Base-by-base conservation (phyloP, 2,888 invertebrate genomes). In the Abscondita cerata region DNA sequence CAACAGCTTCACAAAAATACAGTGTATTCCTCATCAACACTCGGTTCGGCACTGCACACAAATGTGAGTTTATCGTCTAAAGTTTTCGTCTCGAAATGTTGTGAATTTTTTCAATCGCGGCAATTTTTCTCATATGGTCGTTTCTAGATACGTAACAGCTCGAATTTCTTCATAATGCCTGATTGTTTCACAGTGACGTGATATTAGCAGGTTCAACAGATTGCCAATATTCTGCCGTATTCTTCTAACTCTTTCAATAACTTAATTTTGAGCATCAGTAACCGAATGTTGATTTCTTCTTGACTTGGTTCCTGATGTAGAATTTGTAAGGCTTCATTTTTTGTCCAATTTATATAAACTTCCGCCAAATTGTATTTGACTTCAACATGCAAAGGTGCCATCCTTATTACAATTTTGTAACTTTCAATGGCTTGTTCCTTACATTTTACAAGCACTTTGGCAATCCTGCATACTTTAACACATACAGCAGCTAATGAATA, bases 381-480 rank as follows among this genome's bases (percentile, higher is more conserved):
- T 68, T 91, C 92, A 63, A 91, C 86, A 78, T 97, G 95, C 68
- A 90, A 89, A 0, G 96, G 96, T 0, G 93, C 96, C 73, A 93
- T 83, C 65, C 88, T 83, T 19, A 95, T 86, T 1, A 97, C 96
- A 66, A 86, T 87, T 67, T 84, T 87, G 76, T 91, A 95, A 3
- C 93, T 91, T 51, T 25, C 25, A 25, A 25, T 25, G 6, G 25
- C 25, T 25, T 25, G 25, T 25, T 25, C 6, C 4, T n/a, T 86
- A 80, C 69, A 89, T 85, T 2, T 87, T 87, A 56, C 93, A 85
- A 58, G 87, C 86, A 48, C 87, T 85, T 70, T 95, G 84, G 76
- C 96, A 95, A 75, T 97, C 96, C n/a, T 0, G 93, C 97, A 80
- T 95, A 91, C 68, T 92, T 89, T 19, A n/a, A 97, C 81, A 96